These are phyloP conservation scores for Rhinatrema bivittatum DNA, from an alignment of 2,797 vertebrate species.

Conservation along the genomic window DNA sequence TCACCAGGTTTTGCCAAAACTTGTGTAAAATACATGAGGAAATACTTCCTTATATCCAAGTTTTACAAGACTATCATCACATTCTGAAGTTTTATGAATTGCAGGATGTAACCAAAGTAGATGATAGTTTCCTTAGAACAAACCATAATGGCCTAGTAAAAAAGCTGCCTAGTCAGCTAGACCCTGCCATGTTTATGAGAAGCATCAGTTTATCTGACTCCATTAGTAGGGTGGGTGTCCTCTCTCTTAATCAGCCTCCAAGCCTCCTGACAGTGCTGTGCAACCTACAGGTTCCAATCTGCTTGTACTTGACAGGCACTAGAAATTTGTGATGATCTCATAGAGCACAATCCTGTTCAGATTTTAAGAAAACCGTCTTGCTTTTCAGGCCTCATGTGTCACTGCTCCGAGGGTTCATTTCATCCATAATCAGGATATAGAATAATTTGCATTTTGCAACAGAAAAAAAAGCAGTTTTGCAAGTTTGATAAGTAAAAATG, in stretches of 20 bases:
- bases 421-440: no score
- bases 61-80: slow-evolving; percentile 49
- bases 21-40: slow-evolving; percentile 43
- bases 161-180: slow-evolving; percentile 47
- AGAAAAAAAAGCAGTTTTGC: no score
- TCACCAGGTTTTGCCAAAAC: slow-evolving; percentile 38
- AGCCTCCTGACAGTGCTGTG: slow-evolving; percentile 4
- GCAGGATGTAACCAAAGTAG: slow-evolving; percentile 50
- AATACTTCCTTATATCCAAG: slow-evolving; percentile 34
- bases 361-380: no score
- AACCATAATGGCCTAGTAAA: slow-evolving; percentile 37
- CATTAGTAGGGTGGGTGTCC: slow-evolving; percentile 19
- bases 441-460: no score
- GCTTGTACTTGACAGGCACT: no score
- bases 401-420: no score
- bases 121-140: slow-evolving; percentile 46
- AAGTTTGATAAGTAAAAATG: no score
- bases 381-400: no score
- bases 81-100: slow-evolving; percentile 52
- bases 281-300: slow-evolving; percentile 13
- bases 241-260: slow-evolving; percentile 9
- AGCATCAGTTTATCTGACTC: slow-evolving; percentile 23
- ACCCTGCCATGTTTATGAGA: slow-evolving; percentile 41
- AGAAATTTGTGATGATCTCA: no score
- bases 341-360: no score